Base-by-base conservation (phyloP, 2,113 vertebrate species). In the Podilymbus podiceps region DNA sequence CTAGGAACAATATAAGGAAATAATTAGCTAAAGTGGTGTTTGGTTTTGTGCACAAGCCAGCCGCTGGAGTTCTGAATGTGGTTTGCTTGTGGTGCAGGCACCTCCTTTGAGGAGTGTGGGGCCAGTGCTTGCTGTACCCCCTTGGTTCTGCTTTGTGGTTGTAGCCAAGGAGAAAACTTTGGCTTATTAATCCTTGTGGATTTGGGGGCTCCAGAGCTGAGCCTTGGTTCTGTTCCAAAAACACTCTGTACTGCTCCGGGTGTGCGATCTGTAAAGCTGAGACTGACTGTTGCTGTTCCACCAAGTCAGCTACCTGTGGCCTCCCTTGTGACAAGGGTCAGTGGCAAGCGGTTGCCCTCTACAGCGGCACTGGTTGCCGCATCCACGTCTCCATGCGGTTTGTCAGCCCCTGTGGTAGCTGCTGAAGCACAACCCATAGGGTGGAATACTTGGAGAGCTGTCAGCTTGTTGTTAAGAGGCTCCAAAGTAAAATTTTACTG, bases 361-460 rank as follows among this genome's bases (percentile, higher is more conserved):
- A 4, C 23, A 11, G 46, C 9, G 15, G 24, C 11, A 3, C n/a
- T 40, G 58, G 18, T 21, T 40, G 40, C 68, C 38, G 16, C 78
- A 56, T 42, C 72, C 59, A 4, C 2, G 0, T 69, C 62, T 62
- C 58, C 0, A 0, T 47, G 85, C 0, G 0, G 58, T 72, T 78
- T 75, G 49, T 21, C 66, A 60, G 60, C 46, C 27, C 78, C 78
- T 23, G 12, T 11, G 50, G 58, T 27, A 40, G 58, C 71, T 90
- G 74, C 72, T 4, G 11, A n/a, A n/a, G 78, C 27, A 3, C 27
- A 16, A 66, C 58, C 79, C 4, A 0, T 33, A 31, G 28, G 38
- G 40, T 71, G 12, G 22, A 76, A 66, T 35, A 52, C 13, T 59
- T 88, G 90, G 47, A 90, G 49, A 14, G 10, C 82, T 79, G 73